A percentile compares a stretch with the other conserved stretches of the same genome.
phyloP scores from a whole-genome alignment of 2,888 invertebrate genomes.

The Coenonympha glycerion region DNA sequence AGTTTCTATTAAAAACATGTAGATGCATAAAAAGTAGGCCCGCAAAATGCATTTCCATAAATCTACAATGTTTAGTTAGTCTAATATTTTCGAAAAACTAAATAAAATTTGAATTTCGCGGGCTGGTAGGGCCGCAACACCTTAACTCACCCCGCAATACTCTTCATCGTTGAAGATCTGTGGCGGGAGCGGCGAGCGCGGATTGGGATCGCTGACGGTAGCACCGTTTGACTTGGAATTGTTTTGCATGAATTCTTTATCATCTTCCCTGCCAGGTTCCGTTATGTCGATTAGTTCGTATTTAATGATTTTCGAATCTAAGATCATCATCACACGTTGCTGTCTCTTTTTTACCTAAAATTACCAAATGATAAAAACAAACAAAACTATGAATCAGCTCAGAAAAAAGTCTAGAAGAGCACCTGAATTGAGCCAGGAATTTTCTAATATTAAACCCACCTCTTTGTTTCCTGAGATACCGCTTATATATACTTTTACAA shows the following conservation, averaged over 20 bases:
- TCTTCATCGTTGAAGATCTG: conserved; percentile 95
- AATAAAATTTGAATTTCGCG: too few relatives aligned
- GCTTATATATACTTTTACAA: conserved; percentile 92
- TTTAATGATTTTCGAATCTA: conserved; percentile 92
- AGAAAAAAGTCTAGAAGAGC: conserved; percentile 49
- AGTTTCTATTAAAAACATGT: too few relatives aligned
- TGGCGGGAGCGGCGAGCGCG: conserved; percentile 90
- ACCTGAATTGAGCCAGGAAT: conserved; percentile 58
- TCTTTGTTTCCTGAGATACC: conserved; percentile 96
- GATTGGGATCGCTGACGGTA: conserved; percentile 83
- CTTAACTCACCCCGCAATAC: conserved; percentile 90
- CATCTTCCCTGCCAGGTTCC: conserved; percentile 91
- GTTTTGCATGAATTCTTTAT: conserved; percentile 94
- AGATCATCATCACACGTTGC: conserved; percentile 93
- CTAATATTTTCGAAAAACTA: too few relatives aligned
- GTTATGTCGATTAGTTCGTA: conserved; percentile 96
- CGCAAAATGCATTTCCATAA: too few relatives aligned
- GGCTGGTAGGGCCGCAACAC: too few relatives aligned
- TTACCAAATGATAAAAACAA: conserved; percentile 37
- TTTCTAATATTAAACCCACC: conserved; percentile 79
- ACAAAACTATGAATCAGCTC: conserved; percentile 58
- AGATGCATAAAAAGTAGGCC: too few relatives aligned
- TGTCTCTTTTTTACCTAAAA: conserved; percentile 95
- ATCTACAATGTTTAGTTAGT: too few relatives aligned
- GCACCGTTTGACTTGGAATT: conserved; percentile 85